These are phyloP conservation scores for Pelosia muscerda DNA, from an alignment of 2,888 invertebrate genomes.

Conservation along the genomic window DNA sequence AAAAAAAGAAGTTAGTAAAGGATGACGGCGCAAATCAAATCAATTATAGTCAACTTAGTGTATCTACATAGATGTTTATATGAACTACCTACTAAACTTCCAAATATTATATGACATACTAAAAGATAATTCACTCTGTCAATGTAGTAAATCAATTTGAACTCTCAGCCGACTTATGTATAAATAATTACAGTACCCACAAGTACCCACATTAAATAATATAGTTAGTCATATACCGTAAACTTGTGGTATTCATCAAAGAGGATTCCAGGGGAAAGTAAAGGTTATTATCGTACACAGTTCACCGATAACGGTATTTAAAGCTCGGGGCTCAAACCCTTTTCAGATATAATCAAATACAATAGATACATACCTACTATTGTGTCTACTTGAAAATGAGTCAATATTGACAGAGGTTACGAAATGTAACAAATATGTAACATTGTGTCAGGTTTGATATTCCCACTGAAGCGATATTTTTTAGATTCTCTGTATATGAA, in stretches of 20 bases:
- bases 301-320: constrained; percentile 18
- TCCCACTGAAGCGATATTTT: too few relatives aligned
- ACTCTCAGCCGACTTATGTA: constrained; percentile 15
- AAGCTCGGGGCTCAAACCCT: constrained; percentile 10
- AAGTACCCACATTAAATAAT: constrained; percentile 13
- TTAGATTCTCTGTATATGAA: too few relatives aligned
- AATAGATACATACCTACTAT: background rate
- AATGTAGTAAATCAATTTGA: constrained; percentile 5
- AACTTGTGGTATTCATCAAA: constrained; percentile 21
- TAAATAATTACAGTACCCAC: constrained; percentile 18
- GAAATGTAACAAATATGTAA: too few relatives aligned
- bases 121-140: background rate
- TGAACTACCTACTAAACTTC: background rate
- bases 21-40: too few relatives aligned
- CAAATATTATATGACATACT: background rate
- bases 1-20: too few relatives aligned
- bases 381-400: constrained; percentile 2
- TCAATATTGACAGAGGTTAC: background rate
- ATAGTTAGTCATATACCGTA: constrained; percentile 16
- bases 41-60: too few relatives aligned
- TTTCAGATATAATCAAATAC: constrained; percentile 8
- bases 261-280: constrained; percentile 12
- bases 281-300: constrained; percentile 14
- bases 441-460: too few relatives aligned
- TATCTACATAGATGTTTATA: background rate